Conservation (phyloP, 2,113 vertebrate genomes). For the Takifugu flavidus region DNA sequence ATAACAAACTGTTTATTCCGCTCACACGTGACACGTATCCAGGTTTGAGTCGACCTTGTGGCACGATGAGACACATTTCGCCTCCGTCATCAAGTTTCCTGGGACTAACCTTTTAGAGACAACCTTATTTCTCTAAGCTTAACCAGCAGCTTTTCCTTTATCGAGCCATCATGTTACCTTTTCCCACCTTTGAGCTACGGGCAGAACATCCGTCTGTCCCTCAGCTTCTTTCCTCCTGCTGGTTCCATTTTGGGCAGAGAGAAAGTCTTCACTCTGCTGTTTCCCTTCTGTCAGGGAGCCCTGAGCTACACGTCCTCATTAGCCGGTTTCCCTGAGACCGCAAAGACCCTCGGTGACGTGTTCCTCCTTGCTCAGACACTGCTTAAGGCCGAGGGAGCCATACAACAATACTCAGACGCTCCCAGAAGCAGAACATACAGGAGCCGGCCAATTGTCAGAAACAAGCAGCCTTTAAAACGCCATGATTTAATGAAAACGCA, state of each 20-base stretch:
- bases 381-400: too few species aligned
- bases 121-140: slow-evolving; percentile 4
- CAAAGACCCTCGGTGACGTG: slow-evolving; percentile 23
- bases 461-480: too few species aligned
- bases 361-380: not conserved
- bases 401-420: too few species aligned
- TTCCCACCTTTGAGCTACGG: slow-evolving; percentile 22
- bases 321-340: slow-evolving; percentile 50
- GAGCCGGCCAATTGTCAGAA: too few species aligned
- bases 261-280: slow-evolving; percentile 19
- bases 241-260: slow-evolving; percentile 39
- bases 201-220: slow-evolving; percentile 18
- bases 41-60: too few species aligned
- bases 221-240: slow-evolving; percentile 19
- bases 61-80: too few species aligned
- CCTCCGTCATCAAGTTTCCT: too few species aligned
- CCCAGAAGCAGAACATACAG: too few species aligned
- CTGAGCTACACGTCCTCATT: slow-evolving; percentile 59
- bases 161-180: not conserved
- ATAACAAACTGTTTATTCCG: too few species aligned
- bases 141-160: not conserved
- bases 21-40: too few species aligned
- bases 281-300: slow-evolving; percentile 43
- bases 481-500: slow-evolving; percentile 17
- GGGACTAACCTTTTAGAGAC: not conserved